Percentiles rank a stretch among this genome's conserved stretches.
phyloP scores from a whole-genome alignment of 2,888 invertebrate genomes.

The Acronicta psi region DNA sequence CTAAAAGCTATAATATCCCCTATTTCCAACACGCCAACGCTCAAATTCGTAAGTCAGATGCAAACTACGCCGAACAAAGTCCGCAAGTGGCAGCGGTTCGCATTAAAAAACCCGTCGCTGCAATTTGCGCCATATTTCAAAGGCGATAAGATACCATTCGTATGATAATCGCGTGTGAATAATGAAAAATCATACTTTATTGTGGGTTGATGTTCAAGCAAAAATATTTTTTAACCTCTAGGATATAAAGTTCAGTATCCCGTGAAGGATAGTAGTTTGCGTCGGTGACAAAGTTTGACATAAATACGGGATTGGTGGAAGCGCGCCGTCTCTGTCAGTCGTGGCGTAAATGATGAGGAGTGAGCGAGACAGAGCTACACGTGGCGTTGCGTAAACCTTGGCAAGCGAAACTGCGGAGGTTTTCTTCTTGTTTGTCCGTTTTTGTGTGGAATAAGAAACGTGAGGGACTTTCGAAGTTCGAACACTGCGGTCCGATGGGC shows the following conservation, averaged over 20 bases:
- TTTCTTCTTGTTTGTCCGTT: constrained; percentile 38
- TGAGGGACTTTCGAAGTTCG: constrained; percentile 28
- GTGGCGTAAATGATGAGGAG: neutral
- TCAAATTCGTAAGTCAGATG: constrained; percentile 5
- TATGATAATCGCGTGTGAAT: constrained; percentile 35
- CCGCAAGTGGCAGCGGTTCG: constrained; percentile 14
- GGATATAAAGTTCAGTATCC: constrained; percentile 31
- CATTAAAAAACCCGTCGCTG: constrained; percentile 26
- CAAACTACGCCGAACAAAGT: constrained; percentile 11
- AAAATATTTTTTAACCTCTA: neutral
- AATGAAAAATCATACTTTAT: constrained; percentile 46
- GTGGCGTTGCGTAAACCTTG: constrained; percentile 23
- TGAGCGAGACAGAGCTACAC: constrained; percentile 20
- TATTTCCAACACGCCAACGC: neutral
- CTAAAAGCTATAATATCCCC: constrained; percentile 3
- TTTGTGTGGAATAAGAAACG: constrained; percentile 34
- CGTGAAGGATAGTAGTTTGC: constrained; percentile 10
- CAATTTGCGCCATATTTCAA: constrained; percentile 40
- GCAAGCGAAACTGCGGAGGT: constrained; percentile 28
- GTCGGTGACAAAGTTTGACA: constrained; percentile 50
- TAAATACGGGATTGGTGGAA: constrained; percentile 38
- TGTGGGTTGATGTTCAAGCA: neutral
- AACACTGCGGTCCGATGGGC: neutral
- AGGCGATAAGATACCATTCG: constrained; percentile 21
- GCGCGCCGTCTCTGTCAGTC: constrained; percentile 20